Conservation (phyloP, 2,797 vertebrate genomes). For the Channa striata region DNA sequence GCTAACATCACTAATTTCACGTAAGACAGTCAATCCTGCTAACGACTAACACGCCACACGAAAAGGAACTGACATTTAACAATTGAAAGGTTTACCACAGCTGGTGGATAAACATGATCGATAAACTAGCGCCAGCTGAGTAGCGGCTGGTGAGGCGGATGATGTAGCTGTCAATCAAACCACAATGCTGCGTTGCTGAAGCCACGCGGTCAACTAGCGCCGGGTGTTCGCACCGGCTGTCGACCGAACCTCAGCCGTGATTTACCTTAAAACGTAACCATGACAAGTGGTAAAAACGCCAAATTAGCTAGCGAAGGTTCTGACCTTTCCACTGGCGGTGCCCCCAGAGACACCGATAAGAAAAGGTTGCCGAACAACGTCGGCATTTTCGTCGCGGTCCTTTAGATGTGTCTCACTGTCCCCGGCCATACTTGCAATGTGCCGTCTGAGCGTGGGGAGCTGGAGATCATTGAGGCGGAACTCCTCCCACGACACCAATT, state of each 20-base stretch:
- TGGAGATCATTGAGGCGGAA: constrained; percentile 26
- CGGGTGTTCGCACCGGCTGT: constrained; percentile 5
- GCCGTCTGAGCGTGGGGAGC: background rate
- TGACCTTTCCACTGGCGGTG: constrained; percentile 96
- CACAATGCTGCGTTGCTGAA: constrained; percentile 23
- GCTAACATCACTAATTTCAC: constrained; percentile 18
- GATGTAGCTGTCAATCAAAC: constrained; percentile 57
- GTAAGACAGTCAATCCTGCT: background rate
- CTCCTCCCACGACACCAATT: constrained; percentile 63
- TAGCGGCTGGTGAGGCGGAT: constrained; percentile 12
- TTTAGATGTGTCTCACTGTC: constrained; percentile 90
- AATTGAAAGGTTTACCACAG: accelerated
- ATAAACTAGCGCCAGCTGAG: background rate
- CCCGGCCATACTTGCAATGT: constrained; percentile 90
- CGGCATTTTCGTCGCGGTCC: constrained; percentile 79
- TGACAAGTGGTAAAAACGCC: constrained; percentile 19
- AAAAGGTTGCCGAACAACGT: constrained; percentile 88
- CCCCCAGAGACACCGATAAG: constrained; percentile 97
- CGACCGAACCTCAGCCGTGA: background rate
- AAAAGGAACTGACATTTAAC: accelerated
- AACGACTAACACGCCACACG: accelerated
- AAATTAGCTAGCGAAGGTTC: constrained; percentile 11
- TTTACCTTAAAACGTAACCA: background rate
- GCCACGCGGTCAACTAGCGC: constrained; percentile 78
- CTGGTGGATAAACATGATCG: accelerated